phyloP scores from a whole-genome alignment of 2,113 vertebrate species.

The Arvicanthis niloticus region DNA sequence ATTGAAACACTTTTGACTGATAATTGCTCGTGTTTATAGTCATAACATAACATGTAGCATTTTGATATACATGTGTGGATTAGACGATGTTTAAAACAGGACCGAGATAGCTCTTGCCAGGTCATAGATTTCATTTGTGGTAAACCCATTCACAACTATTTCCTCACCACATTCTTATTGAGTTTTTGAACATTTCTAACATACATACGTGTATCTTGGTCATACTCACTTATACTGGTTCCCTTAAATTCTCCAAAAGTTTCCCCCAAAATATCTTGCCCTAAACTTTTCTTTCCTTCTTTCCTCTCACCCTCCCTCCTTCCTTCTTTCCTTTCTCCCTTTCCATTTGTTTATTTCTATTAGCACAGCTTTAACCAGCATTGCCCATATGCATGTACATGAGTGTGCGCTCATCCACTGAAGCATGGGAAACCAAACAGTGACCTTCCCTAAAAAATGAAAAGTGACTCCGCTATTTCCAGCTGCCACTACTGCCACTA shows the following conservation, averaged over 20 bases:
- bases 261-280: neutral
- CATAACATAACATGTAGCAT: neutral
- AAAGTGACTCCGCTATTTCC: neutral
- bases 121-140: neutral
- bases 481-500: no score
- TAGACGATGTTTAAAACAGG: neutral
- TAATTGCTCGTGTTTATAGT: neutral
- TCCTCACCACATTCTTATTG: neutral
- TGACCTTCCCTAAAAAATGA: neutral
- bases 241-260: neutral
- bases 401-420: neutral
- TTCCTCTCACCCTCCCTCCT: fast-evolving
- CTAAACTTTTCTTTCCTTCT: fast-evolving
- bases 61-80: neutral
- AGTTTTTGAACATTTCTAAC: neutral
- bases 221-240: no score
- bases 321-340: no score
- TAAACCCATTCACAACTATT: neutral
- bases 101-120: neutral
- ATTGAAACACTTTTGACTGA: neutral
- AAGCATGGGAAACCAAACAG: no score
- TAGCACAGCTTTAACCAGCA: neutral
- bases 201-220: neutral
- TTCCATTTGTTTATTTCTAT: neutral
- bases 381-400: neutral